Conservation (phyloP, 2,888 invertebrate species). For the Pogonocherus hispidulus region DNA sequence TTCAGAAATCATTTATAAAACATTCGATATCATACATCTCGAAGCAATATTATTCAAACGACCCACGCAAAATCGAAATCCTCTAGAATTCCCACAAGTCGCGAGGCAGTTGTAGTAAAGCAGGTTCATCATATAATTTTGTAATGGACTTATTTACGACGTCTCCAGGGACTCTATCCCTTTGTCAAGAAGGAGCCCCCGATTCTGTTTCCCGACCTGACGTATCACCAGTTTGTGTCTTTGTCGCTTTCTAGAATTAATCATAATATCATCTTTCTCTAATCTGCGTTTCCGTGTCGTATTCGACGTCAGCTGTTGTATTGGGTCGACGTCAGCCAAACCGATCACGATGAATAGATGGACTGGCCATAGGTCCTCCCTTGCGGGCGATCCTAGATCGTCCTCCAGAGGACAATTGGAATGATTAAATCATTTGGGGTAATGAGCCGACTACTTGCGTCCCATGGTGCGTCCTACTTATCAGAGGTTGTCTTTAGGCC, state of each 20-base stretch:
- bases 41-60: neutral
- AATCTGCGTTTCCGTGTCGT: too few species aligned
- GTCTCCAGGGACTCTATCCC: constrained; percentile 15
- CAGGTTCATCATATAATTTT: constrained; percentile 25
- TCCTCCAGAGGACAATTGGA: constrained; percentile 51
- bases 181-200: constrained; percentile 6
- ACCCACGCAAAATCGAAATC: neutral
- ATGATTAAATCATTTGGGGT: constrained; percentile 54
- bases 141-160: constrained; percentile 24
- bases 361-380: constrained; percentile 32
- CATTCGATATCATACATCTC: too few species aligned
- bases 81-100: neutral
- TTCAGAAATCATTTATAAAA: too few species aligned
- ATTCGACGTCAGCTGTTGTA: too few species aligned
- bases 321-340: constrained; percentile 2
- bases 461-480: neutral
- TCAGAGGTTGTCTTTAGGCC: too few species aligned
- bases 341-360: neutral
- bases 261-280: too few species aligned
- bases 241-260: too few species aligned
- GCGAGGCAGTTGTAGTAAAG: constrained; percentile 2
- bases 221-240: too few species aligned
- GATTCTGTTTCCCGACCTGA: too few species aligned
- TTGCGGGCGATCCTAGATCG: constrained; percentile 43
- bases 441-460: constrained; percentile 47